A percentile compares a stretch with the other conserved stretches of the same genome.
Evolutionary conservation across 2,113 vertebrate species (phyloP).

Genomic region (Cercocebus atys): DNA sequence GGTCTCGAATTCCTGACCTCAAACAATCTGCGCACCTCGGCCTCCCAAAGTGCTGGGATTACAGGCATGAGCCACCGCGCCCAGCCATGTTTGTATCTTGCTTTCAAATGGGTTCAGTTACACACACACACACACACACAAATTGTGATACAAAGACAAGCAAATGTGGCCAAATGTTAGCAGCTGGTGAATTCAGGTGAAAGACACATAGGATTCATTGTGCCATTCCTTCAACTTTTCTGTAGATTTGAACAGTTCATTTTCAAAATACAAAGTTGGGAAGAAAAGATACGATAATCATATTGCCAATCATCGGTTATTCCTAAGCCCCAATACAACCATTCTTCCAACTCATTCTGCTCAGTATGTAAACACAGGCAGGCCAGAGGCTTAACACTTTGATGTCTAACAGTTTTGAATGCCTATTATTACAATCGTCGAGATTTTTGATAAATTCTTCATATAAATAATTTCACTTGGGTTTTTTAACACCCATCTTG

Average conservation of each 20-base stretch:
- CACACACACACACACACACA: background rate
- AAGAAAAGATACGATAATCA: slow-evolving; percentile 40
- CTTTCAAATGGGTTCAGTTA: background rate
- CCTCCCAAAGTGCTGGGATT: no score
- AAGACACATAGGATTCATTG: background rate
- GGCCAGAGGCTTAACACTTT: background rate
- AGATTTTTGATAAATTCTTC: background rate
- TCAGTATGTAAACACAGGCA: background rate
- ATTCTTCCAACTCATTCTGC: background rate
- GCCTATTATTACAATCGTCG: background rate
- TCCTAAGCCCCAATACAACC: slow-evolving; percentile 37
- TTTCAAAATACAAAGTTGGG: background rate
- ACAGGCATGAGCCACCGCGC: no score
- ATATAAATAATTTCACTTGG: background rate
- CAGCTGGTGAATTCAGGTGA: background rate
- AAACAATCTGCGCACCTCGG: no score
- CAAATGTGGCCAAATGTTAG: background rate
- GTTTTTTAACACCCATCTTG: background rate
- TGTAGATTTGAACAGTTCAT: background rate
- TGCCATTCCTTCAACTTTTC: background rate
- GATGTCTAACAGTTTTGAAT: background rate
- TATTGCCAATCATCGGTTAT: slow-evolving; percentile 64
- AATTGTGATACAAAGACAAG: background rate
- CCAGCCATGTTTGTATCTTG: no score
- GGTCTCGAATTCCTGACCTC: no score